These are phyloP conservation scores for Sigmodon hispidus DNA, from an alignment of 2,113 vertebrate genomes.

Conservation along the genomic window DNA sequence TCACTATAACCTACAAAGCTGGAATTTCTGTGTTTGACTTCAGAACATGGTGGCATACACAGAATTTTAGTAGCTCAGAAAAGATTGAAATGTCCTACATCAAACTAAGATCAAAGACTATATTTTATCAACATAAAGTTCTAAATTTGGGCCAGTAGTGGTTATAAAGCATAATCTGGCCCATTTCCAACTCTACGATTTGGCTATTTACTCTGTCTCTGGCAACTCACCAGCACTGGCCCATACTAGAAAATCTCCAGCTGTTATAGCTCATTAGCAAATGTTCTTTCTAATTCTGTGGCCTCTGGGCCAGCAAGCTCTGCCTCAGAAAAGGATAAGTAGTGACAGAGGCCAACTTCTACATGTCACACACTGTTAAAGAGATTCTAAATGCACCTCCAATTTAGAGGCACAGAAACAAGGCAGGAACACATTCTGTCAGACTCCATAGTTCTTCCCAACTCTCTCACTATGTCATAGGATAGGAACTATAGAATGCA, in stretches of 20 bases:
- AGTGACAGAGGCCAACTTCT: background rate
- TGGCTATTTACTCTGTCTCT: background rate
- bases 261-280: background rate
- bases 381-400: background rate
- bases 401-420: background rate
- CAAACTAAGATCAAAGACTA: background rate
- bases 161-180: background rate
- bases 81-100: background rate
- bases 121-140: background rate
- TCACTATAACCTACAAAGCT: background rate
- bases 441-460: background rate
- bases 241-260: background rate
- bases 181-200: background rate
- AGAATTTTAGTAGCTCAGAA: background rate
- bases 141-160: no score
- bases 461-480: background rate
- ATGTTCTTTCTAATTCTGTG: background rate
- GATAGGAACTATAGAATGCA: background rate
- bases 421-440: background rate
- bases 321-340: background rate
- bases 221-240: background rate
- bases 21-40: background rate
- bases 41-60: background rate
- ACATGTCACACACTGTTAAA: background rate
- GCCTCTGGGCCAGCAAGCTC: background rate